These are phyloP conservation scores for Tapirus terrestris DNA, from an alignment of 2,113 vertebrate genomes.

Conservation along the genomic window DNA sequence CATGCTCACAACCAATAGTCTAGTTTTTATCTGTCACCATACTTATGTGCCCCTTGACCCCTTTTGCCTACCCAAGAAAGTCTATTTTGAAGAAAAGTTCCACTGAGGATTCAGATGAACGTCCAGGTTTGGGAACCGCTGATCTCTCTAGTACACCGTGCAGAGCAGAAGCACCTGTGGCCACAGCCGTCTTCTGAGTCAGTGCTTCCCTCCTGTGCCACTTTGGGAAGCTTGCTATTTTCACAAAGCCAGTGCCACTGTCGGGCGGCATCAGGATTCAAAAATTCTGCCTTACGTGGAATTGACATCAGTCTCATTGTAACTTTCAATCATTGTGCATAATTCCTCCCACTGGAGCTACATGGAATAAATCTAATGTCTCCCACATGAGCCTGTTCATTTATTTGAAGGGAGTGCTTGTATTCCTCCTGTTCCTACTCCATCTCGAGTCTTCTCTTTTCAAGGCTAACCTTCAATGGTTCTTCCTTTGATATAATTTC, in stretches of 20 bases:
- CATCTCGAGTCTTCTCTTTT: not conserved
- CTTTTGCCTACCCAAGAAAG: not conserved
- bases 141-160: too few relatives aligned
- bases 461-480: not conserved
- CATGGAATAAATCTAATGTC: not conserved
- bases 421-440: not conserved
- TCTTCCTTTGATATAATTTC: conserved; percentile 43
- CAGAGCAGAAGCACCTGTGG: not conserved
- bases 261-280: not conserved
- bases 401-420: not conserved
- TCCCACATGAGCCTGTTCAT: not conserved
- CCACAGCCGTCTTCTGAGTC: not conserved
- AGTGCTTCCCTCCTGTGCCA: not conserved
- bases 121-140: not conserved
- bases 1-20: too few relatives aligned
- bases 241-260: not conserved
- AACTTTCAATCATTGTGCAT: conserved; percentile 47
- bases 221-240: not conserved
- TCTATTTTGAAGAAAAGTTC: not conserved
- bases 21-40: too few relatives aligned
- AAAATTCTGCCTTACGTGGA: conserved; percentile 14
- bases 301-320: not conserved
- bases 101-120: not conserved
- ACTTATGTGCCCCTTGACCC: too few relatives aligned
- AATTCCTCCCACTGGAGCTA: not conserved